Evolutionary conservation across 2,888 invertebrate species (phyloP).

Genomic region (Beris morrisii): DNA sequence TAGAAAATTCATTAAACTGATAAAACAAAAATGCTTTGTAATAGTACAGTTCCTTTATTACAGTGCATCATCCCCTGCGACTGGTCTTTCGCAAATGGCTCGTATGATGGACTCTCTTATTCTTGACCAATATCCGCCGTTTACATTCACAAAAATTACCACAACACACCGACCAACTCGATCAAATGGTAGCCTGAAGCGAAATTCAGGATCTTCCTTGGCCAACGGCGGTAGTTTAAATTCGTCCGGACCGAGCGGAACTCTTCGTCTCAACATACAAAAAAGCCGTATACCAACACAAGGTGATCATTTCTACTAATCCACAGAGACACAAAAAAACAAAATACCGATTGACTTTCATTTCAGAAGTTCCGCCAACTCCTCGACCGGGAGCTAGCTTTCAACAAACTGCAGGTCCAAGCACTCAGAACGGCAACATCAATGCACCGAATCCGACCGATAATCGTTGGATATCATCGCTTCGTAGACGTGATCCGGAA

Average conservation of each 20-base stretch:
- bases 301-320: slow-evolving; percentile 46
- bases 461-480: slow-evolving; percentile 68
- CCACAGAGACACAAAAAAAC: background rate
- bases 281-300: slow-evolving; percentile 53
- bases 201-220: slow-evolving; percentile 14
- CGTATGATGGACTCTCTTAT: slow-evolving; percentile 75
- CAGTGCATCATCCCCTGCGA: slow-evolving; percentile 61
- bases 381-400: slow-evolving; percentile 52
- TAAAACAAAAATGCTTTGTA: too few relatives aligned
- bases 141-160: slow-evolving; percentile 66
- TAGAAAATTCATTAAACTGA: too few relatives aligned
- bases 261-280: slow-evolving; percentile 45
- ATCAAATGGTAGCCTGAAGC: slow-evolving; percentile 43
- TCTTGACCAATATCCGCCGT: slow-evolving; percentile 67
- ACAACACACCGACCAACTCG: slow-evolving; percentile 57
- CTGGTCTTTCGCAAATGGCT: slow-evolving; percentile 68
- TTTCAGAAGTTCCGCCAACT: slow-evolving; percentile 55
- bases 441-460: slow-evolving; percentile 58
- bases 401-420: slow-evolving; percentile 36
- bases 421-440: slow-evolving; percentile 38
- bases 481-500: slow-evolving; percentile 67
- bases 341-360: background rate
- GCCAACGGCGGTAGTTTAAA: background rate
- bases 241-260: slow-evolving; percentile 24
- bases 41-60: slow-evolving; percentile 18